Base-by-base conservation (phyloP, 1,140 invertebrate genomes). In the Hirudo medicinalis region DNA sequence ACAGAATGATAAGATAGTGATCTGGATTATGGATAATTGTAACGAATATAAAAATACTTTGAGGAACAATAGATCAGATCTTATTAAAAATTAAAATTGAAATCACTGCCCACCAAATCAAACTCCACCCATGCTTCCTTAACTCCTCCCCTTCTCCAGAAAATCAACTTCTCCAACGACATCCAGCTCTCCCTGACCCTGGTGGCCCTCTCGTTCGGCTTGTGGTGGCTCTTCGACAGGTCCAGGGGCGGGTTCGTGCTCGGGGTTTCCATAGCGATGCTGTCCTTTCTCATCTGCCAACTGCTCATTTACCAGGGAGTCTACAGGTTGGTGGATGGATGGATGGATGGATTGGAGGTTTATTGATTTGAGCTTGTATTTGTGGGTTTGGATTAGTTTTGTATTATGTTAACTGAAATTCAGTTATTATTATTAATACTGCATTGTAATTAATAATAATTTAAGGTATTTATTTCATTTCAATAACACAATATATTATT, bases 171-270 rank as follows among this genome's bases (percentile, higher is more conserved):
- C 79, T 78, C 79, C 29, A 82, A 81, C 72, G 82, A 84, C 72
- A 73, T 82, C 54, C 82, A 84, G 75, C 76, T 84, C 43, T 81
- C 80, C 1, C 71, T 83, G 32, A 79, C 81, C 20, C 73, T 84
- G 54, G 78, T 80, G 27, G 79, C 81, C 3, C 78, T 84, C 78
- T 83, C 81, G 60, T 78, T 84, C 60, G 82, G 82, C 0, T 72
- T 84, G 67, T 84, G 83, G 83, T 84, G 82, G 82, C 72, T 82
- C 63, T 83, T 83, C 78, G 83, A 84, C 74, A 72, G 82, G 49
- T 83, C 83, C 9, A 74, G 78, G 11, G 80, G 80, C 75, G 83
- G 83, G 20, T 82, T 84, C 75, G 81, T 80, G 54, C 76, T 84
- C 11, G 82, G 82, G 27, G 76, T 83, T 27, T 77, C 75, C 2